Conservation (phyloP, 92 coral and sea anemone species). For the Plumapathes pennacea region DNA sequence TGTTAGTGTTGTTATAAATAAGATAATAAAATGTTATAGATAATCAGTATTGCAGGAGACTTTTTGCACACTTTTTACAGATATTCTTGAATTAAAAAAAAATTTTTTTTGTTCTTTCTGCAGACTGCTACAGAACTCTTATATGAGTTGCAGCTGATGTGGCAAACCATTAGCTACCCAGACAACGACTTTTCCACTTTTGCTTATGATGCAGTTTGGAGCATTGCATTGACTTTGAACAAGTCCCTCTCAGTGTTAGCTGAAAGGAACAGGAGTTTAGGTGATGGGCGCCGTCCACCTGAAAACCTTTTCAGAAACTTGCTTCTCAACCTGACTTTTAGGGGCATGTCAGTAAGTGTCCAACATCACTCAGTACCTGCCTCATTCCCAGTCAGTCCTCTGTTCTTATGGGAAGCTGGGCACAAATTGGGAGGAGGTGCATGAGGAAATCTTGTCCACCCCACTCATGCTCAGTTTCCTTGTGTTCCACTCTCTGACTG, state of each 20-base stretch:
- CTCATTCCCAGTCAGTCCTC: too few species aligned
- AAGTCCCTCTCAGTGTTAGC: conserved; percentile 48
- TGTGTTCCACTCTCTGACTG: too few species aligned
- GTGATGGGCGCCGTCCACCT: conserved; percentile 24
- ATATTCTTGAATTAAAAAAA: not conserved
- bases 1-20: too few species aligned
- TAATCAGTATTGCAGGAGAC: not conserved
- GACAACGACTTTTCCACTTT: conserved; percentile 59
- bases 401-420: too few species aligned
- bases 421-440: too few species aligned
- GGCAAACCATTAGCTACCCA: conserved; percentile 18
- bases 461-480: too few species aligned
- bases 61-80: not conserved
- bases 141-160: conserved; percentile 16
- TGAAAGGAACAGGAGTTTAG: conserved; percentile 41
- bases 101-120: not conserved
- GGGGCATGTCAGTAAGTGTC: conserved; percentile 80
- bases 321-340: conserved; percentile 43
- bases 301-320: conserved; percentile 25
- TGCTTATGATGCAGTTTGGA: conserved; percentile 79
- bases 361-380: too few species aligned
- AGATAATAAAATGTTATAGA: not conserved
- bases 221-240: conserved; percentile 71
- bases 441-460: too few species aligned
- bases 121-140: conserved; percentile 60